A percentile compares a stretch with the other conserved stretches of the same genome.
phyloP scores from a whole-genome alignment of 2,113 vertebrate species.

The Barbus barbus region DNA sequence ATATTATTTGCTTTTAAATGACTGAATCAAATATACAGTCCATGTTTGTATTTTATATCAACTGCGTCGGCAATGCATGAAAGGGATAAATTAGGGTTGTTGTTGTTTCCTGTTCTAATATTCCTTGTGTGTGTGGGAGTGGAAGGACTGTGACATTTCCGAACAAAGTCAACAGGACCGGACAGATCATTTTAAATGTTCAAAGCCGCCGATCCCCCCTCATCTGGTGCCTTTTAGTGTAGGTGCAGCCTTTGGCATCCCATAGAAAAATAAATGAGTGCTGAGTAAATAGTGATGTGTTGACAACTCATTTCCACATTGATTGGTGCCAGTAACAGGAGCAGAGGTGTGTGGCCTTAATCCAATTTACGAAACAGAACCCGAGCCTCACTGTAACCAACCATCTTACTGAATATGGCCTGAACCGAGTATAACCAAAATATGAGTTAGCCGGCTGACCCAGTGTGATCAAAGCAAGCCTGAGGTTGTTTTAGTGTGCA shows the following conservation, averaged over 20 bases:
- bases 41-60: slow-evolving; percentile 9
- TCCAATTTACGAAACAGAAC: slow-evolving; percentile 75
- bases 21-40: background rate
- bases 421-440: slow-evolving; percentile 6
- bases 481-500: slow-evolving; percentile 27
- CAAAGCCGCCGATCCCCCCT: slow-evolving; percentile 51
- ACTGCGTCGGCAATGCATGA: background rate
- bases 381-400: slow-evolving; percentile 62
- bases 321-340: slow-evolving; percentile 72
- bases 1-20: slow-evolving; percentile 25
- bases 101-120: slow-evolving; percentile 39
- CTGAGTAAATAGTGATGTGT: slow-evolving; percentile 75
- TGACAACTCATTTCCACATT: slow-evolving; percentile 81
- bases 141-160: slow-evolving; percentile 44
- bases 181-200: slow-evolving; percentile 49
- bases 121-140: slow-evolving; percentile 37
- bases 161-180: slow-evolving; percentile 42
- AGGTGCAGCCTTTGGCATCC: slow-evolving; percentile 62
- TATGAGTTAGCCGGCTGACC: background rate
- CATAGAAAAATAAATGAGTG: slow-evolving; percentile 75
- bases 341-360: slow-evolving; percentile 78
- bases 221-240: slow-evolving; percentile 64
- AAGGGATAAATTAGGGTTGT: slow-evolving; percentile 32
- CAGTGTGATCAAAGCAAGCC: slow-evolving; percentile 3
- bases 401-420: slow-evolving; percentile 33